phyloP scores from a whole-genome alignment of 2,888 invertebrate species.

The Brenthis daphne region DNA sequence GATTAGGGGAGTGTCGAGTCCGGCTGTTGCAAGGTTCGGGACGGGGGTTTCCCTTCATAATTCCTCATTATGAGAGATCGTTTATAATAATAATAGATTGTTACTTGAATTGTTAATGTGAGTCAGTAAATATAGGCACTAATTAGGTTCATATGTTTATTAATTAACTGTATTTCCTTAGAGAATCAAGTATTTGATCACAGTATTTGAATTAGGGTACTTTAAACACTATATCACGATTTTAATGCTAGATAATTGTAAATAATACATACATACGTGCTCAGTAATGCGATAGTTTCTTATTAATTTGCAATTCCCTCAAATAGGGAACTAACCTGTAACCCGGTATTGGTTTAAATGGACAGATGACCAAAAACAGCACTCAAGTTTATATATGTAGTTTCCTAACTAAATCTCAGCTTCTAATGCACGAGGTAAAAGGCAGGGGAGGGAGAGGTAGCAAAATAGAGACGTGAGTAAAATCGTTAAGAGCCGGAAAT shows the following conservation, averaged over 20 bases:
- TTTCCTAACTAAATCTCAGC: conserved; percentile 16
- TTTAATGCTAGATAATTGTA: no score
- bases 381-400: not conserved
- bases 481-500: conserved; percentile 32
- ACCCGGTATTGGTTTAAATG: no score
- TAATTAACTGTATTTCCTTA: not conserved
- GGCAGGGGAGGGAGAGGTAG: conserved; percentile 14
- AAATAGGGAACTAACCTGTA: no score
- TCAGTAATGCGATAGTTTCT: no score
- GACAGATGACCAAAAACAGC: not conserved
- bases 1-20: conserved; percentile 24
- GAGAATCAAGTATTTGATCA: no score
- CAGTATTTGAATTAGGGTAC: no score
- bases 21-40: conserved; percentile 15
- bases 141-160: not conserved
- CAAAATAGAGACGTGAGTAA: conserved; percentile 22
- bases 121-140: not conserved
- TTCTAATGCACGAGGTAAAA: conserved; percentile 15
- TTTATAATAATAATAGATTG: conserved; percentile 1
- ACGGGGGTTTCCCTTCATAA: conserved; percentile 14
- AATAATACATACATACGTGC: no score
- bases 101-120: conserved; percentile 4
- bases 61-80: conserved; percentile 19
- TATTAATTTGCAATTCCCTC: no score
- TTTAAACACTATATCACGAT: no score